Base-by-base conservation (phyloP, 2,797 vertebrate genomes). In the Labeo calbasu region DNA sequence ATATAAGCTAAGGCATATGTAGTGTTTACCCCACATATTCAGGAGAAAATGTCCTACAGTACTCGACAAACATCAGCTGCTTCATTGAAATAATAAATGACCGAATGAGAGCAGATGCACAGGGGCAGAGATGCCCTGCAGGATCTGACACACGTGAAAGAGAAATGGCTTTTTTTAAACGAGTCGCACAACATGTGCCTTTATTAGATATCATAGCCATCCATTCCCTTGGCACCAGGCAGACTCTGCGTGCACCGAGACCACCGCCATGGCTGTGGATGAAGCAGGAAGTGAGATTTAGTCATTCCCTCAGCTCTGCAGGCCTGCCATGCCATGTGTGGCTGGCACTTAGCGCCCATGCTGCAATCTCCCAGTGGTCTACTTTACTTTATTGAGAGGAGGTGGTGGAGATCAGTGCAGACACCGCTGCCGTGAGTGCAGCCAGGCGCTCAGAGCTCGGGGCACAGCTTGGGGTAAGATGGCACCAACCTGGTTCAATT, bases 171-270 rank as follows among this genome's bases (percentile, higher is more conserved):
- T 81, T 83, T 82, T 87, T 83, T 88, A 90, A 90, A 91, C 90
- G 89, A 90, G 91, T 91, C 88, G 90, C 86, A 90, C 88, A 93
- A 91, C 90, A 91, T 93, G 93, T 92, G 88, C 87, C 87, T 93
- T 92, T 91, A 92, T 92, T 92, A 89, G 90, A 87, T 91, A 90
- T 84, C 1, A 85, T 77, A 32, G 80, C n/a, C 77, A 82, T 87
- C 87, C 48, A 59, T 21, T 84, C 5, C 4, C 28, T 11, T 87
- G 87, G 85, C 75, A 77, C 48, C 86, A 85, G 72, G 85, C 53
- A 73, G 51, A 36, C 78, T 65, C 61, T 65, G 70, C 50, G 55
- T 48, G 66, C 82, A 66, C 72, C 7, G 76, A 70, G 36, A 83
- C 32, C 77, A 19, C 36, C 72, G 12, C 55, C 72, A 28, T 81